Percentiles rank a stretch among this genome's conserved stretches.
phyloP scores from a whole-genome alignment of 2,113 vertebrate species.

The Amblyopsis rosae region DNA sequence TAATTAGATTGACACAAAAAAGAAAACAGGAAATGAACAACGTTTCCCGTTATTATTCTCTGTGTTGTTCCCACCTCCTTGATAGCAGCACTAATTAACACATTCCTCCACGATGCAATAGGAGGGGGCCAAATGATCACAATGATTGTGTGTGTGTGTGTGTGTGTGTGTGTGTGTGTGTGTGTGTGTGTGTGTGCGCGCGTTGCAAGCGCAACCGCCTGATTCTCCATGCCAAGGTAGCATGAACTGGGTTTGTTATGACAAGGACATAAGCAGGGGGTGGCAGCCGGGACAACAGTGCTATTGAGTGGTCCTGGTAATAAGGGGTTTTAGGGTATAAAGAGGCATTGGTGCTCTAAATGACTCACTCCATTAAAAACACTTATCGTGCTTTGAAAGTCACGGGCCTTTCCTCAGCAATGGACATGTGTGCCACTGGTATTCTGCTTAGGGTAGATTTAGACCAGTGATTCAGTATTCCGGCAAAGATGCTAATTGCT shows the following conservation, averaged over 20 bases:
- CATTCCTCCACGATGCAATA: conserved; percentile 20
- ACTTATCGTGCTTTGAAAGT: conserved; percentile 22
- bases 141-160: conserved; percentile 1
- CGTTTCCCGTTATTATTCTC: background rate
- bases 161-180: background rate
- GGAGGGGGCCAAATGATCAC: background rate
- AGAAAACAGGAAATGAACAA: conserved; percentile 19
- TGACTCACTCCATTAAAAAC: conserved; percentile 65
- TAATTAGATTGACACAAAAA: too few relatives aligned
- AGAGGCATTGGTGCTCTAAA: conserved; percentile 27
- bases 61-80: background rate
- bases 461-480: conserved; percentile 6
- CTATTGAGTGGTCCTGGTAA: conserved; percentile 33
- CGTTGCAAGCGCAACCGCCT: conserved; percentile 7
- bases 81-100: conserved; percentile 48
- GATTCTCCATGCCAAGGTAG: conserved; percentile 29
- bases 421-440: conserved; percentile 13
- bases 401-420: conserved; percentile 1
- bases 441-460: conserved; percentile 1
- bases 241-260: conserved; percentile 34
- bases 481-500: conserved; percentile 26
- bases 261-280: conserved; percentile 10
- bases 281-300: conserved; percentile 40
- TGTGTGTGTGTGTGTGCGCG: background rate
- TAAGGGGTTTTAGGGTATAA: conserved; percentile 11